Evolutionary conservation across 1,140 invertebrate species (phyloP), one percentile per base, ranked within the genome.

Genomic region (Alviniconcha marisindica): DNA sequence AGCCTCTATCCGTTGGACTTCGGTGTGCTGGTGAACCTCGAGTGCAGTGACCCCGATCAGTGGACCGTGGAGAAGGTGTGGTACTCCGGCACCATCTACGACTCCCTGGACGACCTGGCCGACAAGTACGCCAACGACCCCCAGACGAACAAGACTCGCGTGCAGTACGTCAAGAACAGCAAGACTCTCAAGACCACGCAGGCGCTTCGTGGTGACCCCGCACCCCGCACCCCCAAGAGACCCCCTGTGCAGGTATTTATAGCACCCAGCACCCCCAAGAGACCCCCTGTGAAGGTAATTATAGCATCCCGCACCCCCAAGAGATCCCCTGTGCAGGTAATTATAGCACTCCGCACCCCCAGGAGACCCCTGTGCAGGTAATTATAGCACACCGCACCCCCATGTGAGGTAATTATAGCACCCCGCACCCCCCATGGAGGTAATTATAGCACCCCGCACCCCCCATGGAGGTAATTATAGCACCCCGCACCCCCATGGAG

Each of bases 1-100:
- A n/a, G 74, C n/a, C 74, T 88, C 0, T 85, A 87, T 78, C 83
- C 89, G 5, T 44, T 86, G n/a, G 88, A 89, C 69, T 88, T 90
- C 78, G 78, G 79, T 4, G 84, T 90, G 24, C 79, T 90, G 28
- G 63, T 87, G 18, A 81, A 88, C 42, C 33, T 88, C 63, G 84
- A 85, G 12, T 82, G 85, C 38, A 77, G 77, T 18, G 79, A 88
- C 18, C 77, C 66, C 15, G 44, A 36, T 15, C 82, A 86, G 15
- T 88, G 82, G 80, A 56, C 40, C 5, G 82, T 89, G 5, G 86
- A 86, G 31, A 83, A 85, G 15, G 60, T 90, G 2, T 88, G 83
- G 82, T 90, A 90, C 74, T 81, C 82, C 14, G 81, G 85, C 21
- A 79, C 86, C 60, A 56, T 87, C 48, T 90, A 89, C 85, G 69